Evolutionary conservation across 2,888 invertebrate genomes (phyloP), one percentile per base, ranked within the genome.

Genomic region (Coremacera marginata): DNA sequence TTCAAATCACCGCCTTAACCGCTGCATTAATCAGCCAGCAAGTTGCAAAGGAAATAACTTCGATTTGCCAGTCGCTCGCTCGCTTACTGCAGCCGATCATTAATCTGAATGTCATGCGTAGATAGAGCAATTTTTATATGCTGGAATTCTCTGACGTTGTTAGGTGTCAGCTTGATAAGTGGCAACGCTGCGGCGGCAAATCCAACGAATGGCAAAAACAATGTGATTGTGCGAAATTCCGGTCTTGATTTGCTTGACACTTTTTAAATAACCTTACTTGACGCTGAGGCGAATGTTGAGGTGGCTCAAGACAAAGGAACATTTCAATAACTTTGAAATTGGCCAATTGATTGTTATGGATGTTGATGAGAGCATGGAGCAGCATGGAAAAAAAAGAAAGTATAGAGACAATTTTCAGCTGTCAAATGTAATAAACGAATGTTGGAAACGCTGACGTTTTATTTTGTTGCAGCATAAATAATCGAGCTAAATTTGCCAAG

Each of bases 101-200:
- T 80, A 72, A 78, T 77, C 73, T 72, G 63, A 31, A 52, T 77
- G 76, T 78, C 77, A 73, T 75, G 70, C 77, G 77, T 77, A 76
- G 74, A 79, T 76, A 76, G 81, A 80, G 82, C 81, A 85, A 85
- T 85, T 83, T 84, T 82, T 84, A 83, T 86, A 84, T 84, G 83
- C 83, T 86, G 88, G 87, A 87, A 87, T 87, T 86, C 84, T 79
- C 80, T 84, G 86, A 86, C 84, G 87, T 87, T 87, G 87, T 87
- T 86, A 85, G 87, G 87, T 87, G 87, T 87, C 87, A 87, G 82
- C 86, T 87, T 86, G 87, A 87, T 86, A 86, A 86, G 87, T 87
- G 84, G 84, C 79, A 80, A 81, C 80, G 83, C 77, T 78, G 70
- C 79, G 55, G 78, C 76, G 77, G 71, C 70, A 74, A 62, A 57